phyloP scores from a whole-genome alignment of 2,797 vertebrate species.

The Urophycis tenuis region DNA sequence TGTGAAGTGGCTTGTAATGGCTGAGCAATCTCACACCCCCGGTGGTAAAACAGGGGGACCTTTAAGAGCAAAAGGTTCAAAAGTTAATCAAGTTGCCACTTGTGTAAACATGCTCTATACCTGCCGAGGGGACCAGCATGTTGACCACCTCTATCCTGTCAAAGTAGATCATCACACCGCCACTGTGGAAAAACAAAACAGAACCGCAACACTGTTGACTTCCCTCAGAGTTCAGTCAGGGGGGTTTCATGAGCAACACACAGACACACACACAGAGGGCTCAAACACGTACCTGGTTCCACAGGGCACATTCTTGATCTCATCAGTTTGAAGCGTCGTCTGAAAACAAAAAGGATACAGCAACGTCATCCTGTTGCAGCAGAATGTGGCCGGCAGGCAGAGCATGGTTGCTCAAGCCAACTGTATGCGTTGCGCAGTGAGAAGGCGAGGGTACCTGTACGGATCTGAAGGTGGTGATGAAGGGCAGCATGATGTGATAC shows the following conservation, averaged over 20 bases:
- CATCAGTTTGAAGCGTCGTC: constrained; percentile 96
- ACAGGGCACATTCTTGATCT: constrained; percentile 99
- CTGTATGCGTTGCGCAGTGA: neutral
- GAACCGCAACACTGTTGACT: neutral
- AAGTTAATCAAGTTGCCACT: neutral
- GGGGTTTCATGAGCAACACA: neutral
- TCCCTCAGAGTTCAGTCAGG: neutral
- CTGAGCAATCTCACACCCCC: no score
- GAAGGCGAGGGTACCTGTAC: constrained; percentile 70
- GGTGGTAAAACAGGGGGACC: no score
- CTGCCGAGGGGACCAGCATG: constrained; percentile 86
- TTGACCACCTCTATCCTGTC: constrained; percentile 98
- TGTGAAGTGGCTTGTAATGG: no score
- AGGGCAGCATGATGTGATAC: constrained; percentile 95
- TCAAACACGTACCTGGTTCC: constrained; percentile 85
- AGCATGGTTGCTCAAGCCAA: neutral
- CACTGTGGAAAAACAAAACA: constrained; percentile 66
- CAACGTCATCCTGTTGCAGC: neutral
- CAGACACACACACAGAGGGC: no score
- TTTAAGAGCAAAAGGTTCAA: neutral
- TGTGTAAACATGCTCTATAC: constrained; percentile 55
- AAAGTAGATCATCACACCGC: constrained; percentile 98
- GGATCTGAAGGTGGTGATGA: constrained; percentile 88
- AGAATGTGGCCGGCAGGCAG: no score
- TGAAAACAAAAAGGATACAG: constrained; percentile 58